These are phyloP conservation scores for Odontothrips loti DNA, from an alignment of 2,888 invertebrate species.

Conservation along the genomic window DNA sequence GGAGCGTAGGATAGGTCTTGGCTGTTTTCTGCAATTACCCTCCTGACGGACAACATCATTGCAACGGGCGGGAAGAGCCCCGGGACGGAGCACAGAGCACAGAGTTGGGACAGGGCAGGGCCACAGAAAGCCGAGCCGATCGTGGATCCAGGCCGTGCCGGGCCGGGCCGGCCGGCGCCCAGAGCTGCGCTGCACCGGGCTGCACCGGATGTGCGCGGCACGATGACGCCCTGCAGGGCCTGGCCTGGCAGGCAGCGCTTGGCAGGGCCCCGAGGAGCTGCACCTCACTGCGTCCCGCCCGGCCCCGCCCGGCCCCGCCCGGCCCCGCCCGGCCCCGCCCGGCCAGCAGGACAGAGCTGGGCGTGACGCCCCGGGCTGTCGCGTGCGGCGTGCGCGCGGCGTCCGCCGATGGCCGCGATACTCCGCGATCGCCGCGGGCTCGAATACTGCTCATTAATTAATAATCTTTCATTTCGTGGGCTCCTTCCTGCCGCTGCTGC, in stretches of 20 bases:
- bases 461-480: too few species aligned
- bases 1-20: slow-evolving; percentile 1
- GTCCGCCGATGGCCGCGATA: neutral
- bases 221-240: slow-evolving; percentile 24
- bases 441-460: too few species aligned
- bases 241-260: too few species aligned
- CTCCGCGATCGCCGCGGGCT: too few species aligned
- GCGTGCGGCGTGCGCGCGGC: neutral
- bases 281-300: slow-evolving; percentile 2
- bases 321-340: neutral
- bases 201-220: neutral
- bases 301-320: neutral
- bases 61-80: neutral
- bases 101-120: too few species aligned
- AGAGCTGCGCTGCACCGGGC: too few species aligned
- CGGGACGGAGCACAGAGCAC: too few species aligned
- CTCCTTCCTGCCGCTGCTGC: too few species aligned
- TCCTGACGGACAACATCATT: slow-evolving; percentile 24
- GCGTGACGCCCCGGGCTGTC: neutral
- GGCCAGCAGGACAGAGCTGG: too few species aligned
- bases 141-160: neutral
- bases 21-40: slow-evolving; percentile 24
- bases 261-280: too few species aligned
- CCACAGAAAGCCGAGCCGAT: too few species aligned
- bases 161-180: neutral